Evolutionary conservation across 2,888 invertebrate species (phyloP), one percentile per base, ranked within the genome.

Genomic region (Octonoba sinensis): DNA sequence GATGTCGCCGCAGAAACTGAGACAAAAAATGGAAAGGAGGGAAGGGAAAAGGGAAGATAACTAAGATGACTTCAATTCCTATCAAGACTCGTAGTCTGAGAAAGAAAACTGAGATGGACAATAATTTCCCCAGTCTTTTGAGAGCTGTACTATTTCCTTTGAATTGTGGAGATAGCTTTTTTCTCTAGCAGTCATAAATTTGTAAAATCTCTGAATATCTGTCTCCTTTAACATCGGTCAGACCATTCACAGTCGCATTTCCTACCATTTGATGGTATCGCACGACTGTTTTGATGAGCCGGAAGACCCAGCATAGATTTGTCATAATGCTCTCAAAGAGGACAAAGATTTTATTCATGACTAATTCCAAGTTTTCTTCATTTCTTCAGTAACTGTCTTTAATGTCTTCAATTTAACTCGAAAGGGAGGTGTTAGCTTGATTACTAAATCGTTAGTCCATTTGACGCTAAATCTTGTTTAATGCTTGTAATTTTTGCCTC

Each of bases 1-100:
- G 81, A 82, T 51, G 81, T 82, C 81, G 81, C 75, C 81, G 36
- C 62, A 65, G 75, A 67, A 81, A 74, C 72, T 51, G 62, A 74
- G 79, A 73, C 72, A 77, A 65, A 78, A 71, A 44, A 49, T 36
- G 57, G 8, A 47, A 67, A 22, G 60, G 22, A 59, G 16, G 57
- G 36, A 46, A 36, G 51, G 12, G 44, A 49, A 51, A 44, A 71
- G 56, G 65, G 24, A 74, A 81, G 73, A 81, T 73, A 81, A 81
- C 79, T 74, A 73, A 81, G 73, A 57, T 56, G 51, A 59, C 72
- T 66, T 71, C 66, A 46, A 56, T 77, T 77, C 72, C 57, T 66
- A 70, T 65, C 59, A 66, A 66, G 71, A 44, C 24, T 73, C 44
- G 47, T 24, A 59, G 46, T 36, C 56, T 27, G 27, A 54, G 47